Evolutionary conservation across 2,113 vertebrate species (phyloP).

Genomic region (Rissa tridactyla): DNA sequence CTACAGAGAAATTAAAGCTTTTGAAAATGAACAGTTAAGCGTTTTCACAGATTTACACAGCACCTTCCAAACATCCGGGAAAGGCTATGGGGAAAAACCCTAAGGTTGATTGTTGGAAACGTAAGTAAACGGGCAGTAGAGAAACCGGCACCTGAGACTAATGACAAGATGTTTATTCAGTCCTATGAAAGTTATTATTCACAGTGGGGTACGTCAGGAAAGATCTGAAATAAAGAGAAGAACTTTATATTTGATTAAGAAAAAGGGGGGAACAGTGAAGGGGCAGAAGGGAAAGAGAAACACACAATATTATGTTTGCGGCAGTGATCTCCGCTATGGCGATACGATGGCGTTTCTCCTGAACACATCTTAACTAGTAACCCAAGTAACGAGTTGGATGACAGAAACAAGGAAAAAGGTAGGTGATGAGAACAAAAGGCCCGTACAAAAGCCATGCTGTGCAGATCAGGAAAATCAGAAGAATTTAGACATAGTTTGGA

Average conservation of each 20-base stretch:
- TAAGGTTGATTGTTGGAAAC: neutral
- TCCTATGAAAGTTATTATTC: neutral
- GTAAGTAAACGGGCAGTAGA: neutral
- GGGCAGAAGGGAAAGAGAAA: neutral
- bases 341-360: neutral
- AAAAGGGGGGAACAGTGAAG: neutral
- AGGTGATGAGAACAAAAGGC: neutral
- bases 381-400: neutral
- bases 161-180: neutral
- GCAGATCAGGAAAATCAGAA: neutral
- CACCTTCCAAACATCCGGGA: neutral
- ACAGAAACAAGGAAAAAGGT: neutral
- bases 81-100: neutral
- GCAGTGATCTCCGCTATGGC: neutral
- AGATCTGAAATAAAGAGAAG: neutral
- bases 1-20: neutral
- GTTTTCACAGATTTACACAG: neutral
- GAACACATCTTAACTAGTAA: neutral
- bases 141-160: neutral
- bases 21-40: neutral
- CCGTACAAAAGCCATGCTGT: neutral
- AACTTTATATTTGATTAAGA: neutral
- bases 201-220: neutral
- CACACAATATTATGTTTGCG: accelerated
- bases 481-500: neutral